Percentiles rank a stretch among this genome's conserved stretches.
phyloP scores from a whole-genome alignment of 2,888 invertebrate species.

The Apoderus coryli region DNA sequence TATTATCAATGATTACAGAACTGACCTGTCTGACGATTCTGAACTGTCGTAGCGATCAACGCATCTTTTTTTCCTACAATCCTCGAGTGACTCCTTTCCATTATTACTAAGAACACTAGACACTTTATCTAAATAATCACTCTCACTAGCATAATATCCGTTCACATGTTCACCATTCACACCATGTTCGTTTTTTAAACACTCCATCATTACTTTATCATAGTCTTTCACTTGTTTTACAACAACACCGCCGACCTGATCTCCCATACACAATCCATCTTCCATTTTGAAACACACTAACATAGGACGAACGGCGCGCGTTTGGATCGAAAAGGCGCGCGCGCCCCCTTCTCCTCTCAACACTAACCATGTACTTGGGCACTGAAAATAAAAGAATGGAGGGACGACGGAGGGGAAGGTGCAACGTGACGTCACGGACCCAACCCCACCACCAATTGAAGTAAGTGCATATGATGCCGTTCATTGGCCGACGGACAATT shows the following conservation, averaged over 20 bases:
- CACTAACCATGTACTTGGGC: too few relatives aligned
- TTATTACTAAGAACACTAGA: too few relatives aligned
- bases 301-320: conserved; percentile 33
- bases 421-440: conserved; percentile 26
- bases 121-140: too few relatives aligned
- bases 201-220: conserved; percentile 31
- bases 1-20: background rate
- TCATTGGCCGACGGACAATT: conserved; percentile 34
- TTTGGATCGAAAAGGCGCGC: too few relatives aligned
- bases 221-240: conserved; percentile 41
- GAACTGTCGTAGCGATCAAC: conserved; percentile 87
- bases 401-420: conserved; percentile 23
- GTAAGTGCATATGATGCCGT: conserved; percentile 24
- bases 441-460: conserved; percentile 11
- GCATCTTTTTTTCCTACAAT: conserved; percentile 70
- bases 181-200: conserved; percentile 32
- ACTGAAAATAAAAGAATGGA: too few relatives aligned
- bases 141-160: conserved; percentile 28
- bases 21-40: conserved; percentile 78
- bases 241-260: conserved; percentile 43
- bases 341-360: conserved; percentile 25
- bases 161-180: conserved; percentile 41
- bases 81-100: conserved; percentile 30
- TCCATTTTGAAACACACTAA: conserved; percentile 65
- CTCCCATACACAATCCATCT: conserved; percentile 58